Evolutionary conservation across 1,140 invertebrate species (phyloP), one percentile per base, ranked within the genome.

Genomic region (Ladona fulva): DNA sequence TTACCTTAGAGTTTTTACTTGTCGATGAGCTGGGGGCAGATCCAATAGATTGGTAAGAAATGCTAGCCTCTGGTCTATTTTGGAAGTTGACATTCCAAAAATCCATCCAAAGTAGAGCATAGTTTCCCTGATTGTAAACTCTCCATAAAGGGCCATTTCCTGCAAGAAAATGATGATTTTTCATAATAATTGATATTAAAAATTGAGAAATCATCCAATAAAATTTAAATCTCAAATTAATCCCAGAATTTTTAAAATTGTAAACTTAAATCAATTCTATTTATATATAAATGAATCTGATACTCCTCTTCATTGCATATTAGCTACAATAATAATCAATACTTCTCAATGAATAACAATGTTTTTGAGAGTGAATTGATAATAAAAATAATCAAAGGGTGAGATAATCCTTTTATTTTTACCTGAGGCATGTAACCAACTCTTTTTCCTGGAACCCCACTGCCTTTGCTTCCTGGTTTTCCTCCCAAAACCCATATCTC

Each of bases 51-150:
- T 90, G 8, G 97, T 82, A 6, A 97, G 86, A 86, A 97, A 97
- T 80, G 93, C 90, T 25, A 93, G 89, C 82, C 93, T 90, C 78
- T 91, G 89, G 66, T 93, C 90, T 3, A 97, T 91, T 81, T 93
- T 88, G 6, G 86, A 82, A 0, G 89, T 91, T 0, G 86, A 85
- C 92, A 97, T 94, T 14, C 92, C 92, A 77, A 93, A 91, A 76
- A 97, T 91, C 88, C 94, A 92, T 0, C 96, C 96, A 83, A 97
- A 98, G 84, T 96, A 98, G 79, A 92, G 90, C 83, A 97, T 89
- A 0, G 95, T 97, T 84, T 98, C 96, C 44, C 91, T 85, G 77
- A 97, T 97, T 0, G 94, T 93, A 83, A 97, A 96, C 84, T 97
- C 95, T 3, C 93, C 91, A 82, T 96, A 97, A 11, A 98, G 87